Evolutionary conservation across 2,888 invertebrate species (phyloP).

Genomic region (Caenorhabditis sp.): DNA sequence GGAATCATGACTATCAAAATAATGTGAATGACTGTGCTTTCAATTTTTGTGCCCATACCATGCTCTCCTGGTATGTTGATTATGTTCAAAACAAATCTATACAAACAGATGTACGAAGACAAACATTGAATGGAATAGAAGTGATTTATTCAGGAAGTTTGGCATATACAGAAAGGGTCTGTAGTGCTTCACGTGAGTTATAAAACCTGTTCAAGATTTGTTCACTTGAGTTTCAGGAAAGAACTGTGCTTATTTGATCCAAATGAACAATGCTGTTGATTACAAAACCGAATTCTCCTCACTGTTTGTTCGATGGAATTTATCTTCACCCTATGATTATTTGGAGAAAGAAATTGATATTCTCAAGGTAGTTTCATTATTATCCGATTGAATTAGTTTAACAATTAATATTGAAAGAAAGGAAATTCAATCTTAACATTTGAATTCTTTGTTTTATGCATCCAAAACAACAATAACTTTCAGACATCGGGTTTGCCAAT

Average conservation of each 20-base stretch:
- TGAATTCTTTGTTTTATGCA: slow-evolving; percentile 3
- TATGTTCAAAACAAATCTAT: slow-evolving; percentile 56
- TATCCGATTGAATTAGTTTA: too few relatives aligned
- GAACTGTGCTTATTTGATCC: slow-evolving; percentile 64
- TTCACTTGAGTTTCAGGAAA: slow-evolving; percentile 41
- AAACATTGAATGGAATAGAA: slow-evolving; percentile 42
- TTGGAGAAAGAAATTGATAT: slow-evolving; percentile 27
- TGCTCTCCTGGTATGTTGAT: slow-evolving; percentile 53
- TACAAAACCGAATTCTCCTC: slow-evolving; percentile 49
- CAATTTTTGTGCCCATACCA: slow-evolving; percentile 59
- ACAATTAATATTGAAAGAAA: too few relatives aligned
- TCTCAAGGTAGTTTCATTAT: too few relatives aligned
- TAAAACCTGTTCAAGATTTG: too few relatives aligned
- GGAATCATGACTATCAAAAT: slow-evolving; percentile 70
- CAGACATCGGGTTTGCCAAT: slow-evolving; percentile 49
- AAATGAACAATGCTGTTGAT: slow-evolving; percentile 69
- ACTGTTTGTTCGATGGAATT: slow-evolving; percentile 40
- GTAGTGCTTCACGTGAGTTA: slow-evolving; percentile 52
- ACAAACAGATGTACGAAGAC: slow-evolving; percentile 46
- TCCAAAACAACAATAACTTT: not conserved
- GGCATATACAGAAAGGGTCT: slow-evolving; percentile 61
- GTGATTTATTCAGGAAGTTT: slow-evolving; percentile 59
- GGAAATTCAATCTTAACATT: too few relatives aligned
- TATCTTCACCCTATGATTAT: slow-evolving; percentile 39
- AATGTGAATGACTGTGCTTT: slow-evolving; percentile 64